Conservation (phyloP, 2,888 invertebrate genomes). For the Drosophila mercatorum region DNA sequence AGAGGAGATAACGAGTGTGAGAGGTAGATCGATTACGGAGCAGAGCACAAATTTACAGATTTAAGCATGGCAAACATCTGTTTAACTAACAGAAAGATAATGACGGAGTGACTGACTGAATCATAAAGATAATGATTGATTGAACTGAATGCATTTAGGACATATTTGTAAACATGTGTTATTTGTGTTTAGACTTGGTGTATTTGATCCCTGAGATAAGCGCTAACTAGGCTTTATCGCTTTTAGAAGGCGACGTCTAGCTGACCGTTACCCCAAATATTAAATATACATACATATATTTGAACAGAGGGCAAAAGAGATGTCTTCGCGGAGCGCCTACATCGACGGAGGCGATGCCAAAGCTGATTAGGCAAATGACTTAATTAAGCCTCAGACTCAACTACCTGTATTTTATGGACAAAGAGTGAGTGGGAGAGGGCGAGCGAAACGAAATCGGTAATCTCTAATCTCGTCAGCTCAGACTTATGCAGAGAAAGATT, state of each 20-base stretch:
- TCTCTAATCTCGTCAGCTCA: background rate
- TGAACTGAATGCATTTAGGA: conserved; percentile 43
- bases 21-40: background rate
- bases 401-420: conserved; percentile 58
- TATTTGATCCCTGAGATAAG: conserved; percentile 68
- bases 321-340: conserved; percentile 7
- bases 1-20: background rate
- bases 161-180: conserved; percentile 56
- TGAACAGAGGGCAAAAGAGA: background rate
- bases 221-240: conserved; percentile 61
- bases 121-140: conserved; percentile 77
- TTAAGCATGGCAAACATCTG: conserved; percentile 65
- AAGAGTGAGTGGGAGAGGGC: background rate
- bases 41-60: conserved; percentile 38
- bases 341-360: conserved; percentile 51
- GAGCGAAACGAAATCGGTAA: background rate
- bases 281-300: background rate
- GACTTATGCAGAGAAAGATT: background rate
- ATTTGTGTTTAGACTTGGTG: conserved; percentile 33
- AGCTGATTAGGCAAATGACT: conserved; percentile 67
- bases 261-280: conserved; percentile 17
- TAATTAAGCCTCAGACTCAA: conserved; percentile 58
- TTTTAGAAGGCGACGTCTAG: conserved; percentile 52
- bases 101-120: conserved; percentile 63
- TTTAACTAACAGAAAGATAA: conserved; percentile 64